Evolutionary conservation across 2,113 vertebrate genomes (phyloP), one percentile per base, ranked within the genome.

Genomic region (Rana temporaria): DNA sequence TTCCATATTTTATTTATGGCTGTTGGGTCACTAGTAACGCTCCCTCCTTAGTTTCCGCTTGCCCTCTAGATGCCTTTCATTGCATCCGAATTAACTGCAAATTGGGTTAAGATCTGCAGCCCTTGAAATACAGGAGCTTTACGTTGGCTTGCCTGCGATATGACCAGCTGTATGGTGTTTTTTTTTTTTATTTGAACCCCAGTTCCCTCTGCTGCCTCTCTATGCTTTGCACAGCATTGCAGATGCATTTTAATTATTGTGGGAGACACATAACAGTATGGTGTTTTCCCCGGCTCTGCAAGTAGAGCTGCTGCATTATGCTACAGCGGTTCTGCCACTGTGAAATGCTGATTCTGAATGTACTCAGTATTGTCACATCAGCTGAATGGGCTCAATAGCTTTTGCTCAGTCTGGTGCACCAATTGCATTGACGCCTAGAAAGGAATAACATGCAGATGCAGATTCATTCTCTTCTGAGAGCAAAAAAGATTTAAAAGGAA

Each of bases 251-350:
- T 19, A 26, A 55, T 20, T 22, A 38, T 38, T 48, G 66, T 14
- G 66, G 66, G 38, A 42, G 34, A 52, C 20, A 22, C 16, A 48
- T 24, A 52, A n/a, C 42, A 22, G 59, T 20, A n/a, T 32, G 32
- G 1, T 42, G 19, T 26, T 22, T 16, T 55, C 11, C 19, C 20
- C 2, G 0, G 9, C 42, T 52, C 59, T 60, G 19, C 20, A 11
- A 60, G 7, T 11, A 48, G 59, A 42, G 32, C 4, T 81, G 79
- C 68, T 81, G 79, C 79, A 81, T 81, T 81, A 81, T 81, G 68
- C 68, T 81, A 72, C 34, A 55, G 34, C 66, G 60, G 4, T 70
- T 22, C 14, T 18, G 16, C 19, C 18, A 8, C n/a, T 55, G 32
- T 20, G 75, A 55, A 32, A 55, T 34, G 63, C 75, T 66, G 75